Evolutionary conservation across 2,113 vertebrate genomes (phyloP), one percentile per base, ranked within the genome.

Genomic region (Sprattus sprattus): DNA sequence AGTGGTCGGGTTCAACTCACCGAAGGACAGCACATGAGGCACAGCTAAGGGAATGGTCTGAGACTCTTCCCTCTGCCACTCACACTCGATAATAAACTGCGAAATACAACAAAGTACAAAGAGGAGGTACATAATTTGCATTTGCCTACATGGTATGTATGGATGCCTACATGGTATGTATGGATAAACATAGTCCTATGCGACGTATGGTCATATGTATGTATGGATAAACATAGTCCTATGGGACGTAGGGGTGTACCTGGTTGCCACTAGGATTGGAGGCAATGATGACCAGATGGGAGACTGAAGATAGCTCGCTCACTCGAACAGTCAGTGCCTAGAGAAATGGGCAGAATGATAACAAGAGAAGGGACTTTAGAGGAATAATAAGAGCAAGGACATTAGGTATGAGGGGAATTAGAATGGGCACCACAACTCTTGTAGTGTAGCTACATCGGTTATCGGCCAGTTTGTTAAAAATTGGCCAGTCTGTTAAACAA

Each of bases 61-160:
- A 81, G 94, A 93, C 64, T 95, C 95, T 89, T 95, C 95, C 87
- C 93, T 92, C 92, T 98, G 97, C 95, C 98, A 99, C 91, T 99
- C 98, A 89, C 98, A 99, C 88, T 96, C 96, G 92, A 99, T 91
- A 52, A 93, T 94, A 94, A 97, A 98, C 98, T 99, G 94, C 44
- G 22, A 10, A 22, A 60, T 57, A 71, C 50, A 78, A 67, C 8
- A 81, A 32, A 1, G 45, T 3, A 81, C 5, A 45, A 52, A 8
- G 13, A 5, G 64, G 64, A 78, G 4, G 18, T 18, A 4, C 20
- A 57, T 57, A 6, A 57, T 20, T 22, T 22, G 20, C 6, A 13
- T 54, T 54, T 57, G 54, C 18, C 20, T 22, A 57, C 4, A 57
- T 5, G 2, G 16, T 57, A 5, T 20, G 3, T 57, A n/a, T n/a